Evolutionary conservation across 2,113 vertebrate species (phyloP), one percentile per base, ranked within the genome.

Genomic region (Heterotis niloticus): DNA sequence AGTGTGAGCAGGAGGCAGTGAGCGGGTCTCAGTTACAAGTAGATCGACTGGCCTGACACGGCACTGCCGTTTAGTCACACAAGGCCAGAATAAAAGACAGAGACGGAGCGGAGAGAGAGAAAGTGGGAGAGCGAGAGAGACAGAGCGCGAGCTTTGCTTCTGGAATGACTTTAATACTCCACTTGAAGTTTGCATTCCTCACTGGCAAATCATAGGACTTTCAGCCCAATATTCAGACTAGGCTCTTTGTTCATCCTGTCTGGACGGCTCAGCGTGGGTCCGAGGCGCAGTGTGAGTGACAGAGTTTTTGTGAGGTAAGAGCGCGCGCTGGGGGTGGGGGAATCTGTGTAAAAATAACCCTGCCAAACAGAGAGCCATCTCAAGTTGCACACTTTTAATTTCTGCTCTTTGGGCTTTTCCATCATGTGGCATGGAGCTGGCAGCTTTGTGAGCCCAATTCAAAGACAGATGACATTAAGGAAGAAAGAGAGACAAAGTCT

Each of bases 391-490:
- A 52, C 26, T 78, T 78, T 68, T 77, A 78, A 74, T 81, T 80
- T 89, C 78, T 77, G 84, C 87, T 89, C 89, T 91, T 90, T 89
- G 74, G 83, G 87, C 71, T 91, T 90, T 90, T 86, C 87, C 89
- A 89, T 87, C 88, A 88, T 88, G 83, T 85, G 87, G 78, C 26
- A 67, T 83, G 87, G 86, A 81, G 82, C 56, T 51, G 86, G 88
- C 54, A 69, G 86, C 88, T 88, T 90, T 91, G 90, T 87, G 91
- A 91, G 89, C 88, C 85, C 84, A 91, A 17, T 9, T 85, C 65
- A 34, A 66, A 81, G 82, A 67, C 78, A 85, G 75, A 86, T 80
- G 70, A 79, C 76, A 74, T 52, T 54, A 75, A 9, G 65, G 65
- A 83, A 81, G 87, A 88, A 87, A 79, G 51, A 28, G 20, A 60